Percentiles rank a stretch among this genome's conserved stretches.
phyloP scores from a whole-genome alignment of 1,140 invertebrate genomes.

The Physella acuta region DNA sequence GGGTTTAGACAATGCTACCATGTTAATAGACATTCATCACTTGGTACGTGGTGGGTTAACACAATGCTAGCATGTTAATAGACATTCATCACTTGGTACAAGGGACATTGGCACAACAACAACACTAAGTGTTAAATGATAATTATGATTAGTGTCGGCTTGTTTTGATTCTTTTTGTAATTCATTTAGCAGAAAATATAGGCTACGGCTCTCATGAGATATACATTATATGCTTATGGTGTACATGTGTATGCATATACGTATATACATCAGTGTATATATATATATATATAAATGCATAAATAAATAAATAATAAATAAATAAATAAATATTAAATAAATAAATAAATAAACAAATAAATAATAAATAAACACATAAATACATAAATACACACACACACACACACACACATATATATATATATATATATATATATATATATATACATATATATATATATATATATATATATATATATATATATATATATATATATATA shows the following conservation, averaged over 20 bases:
- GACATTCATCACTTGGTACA: too few relatives aligned
- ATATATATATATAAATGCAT: too few relatives aligned
- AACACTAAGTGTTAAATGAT: too few relatives aligned
- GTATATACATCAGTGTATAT: too few relatives aligned
- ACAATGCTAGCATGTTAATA: too few relatives aligned
- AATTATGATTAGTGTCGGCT: conserved; percentile 32
- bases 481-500: background rate
- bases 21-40: too few relatives aligned
- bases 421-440: background rate
- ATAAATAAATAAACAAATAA: background rate
- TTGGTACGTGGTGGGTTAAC: too few relatives aligned
- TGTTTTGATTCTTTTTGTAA: conserved; percentile 27
- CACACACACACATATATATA: background rate
- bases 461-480: conserved; percentile 1
- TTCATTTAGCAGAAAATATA: background rate
- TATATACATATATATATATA: background rate
- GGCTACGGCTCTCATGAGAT: background rate
- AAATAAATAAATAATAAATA: too few relatives aligned
- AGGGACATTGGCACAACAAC: too few relatives aligned
- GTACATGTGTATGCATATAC: too few relatives aligned
- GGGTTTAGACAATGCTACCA: too few relatives aligned
- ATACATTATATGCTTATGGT: background rate
- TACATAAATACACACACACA: background rate
- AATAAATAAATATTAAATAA: background rate
- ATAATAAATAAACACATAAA: background rate